phyloP scores from a whole-genome alignment of 2,113 vertebrate species.

The Pholis gunnellus region DNA sequence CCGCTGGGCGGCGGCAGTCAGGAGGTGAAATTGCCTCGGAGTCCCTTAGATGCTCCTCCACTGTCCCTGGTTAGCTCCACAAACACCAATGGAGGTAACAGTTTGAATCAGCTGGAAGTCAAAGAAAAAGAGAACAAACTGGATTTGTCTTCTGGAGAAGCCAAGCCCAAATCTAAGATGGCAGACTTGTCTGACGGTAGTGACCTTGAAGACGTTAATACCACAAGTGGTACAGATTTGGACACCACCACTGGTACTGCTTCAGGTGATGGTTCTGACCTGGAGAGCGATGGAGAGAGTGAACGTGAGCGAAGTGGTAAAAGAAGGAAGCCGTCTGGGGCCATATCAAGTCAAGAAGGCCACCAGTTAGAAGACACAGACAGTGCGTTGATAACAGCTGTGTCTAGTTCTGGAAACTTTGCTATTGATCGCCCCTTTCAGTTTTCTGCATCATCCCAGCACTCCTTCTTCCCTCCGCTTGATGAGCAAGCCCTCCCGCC shows the following conservation, averaged over 20 bases:
- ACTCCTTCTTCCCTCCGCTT: conserved; percentile 95
- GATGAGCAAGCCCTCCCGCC: conserved; percentile 94
- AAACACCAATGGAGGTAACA: conserved; percentile 80
- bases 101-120: conserved; percentile 81
- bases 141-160: conserved; percentile 86
- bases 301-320: conserved; percentile 85
- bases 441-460: conserved; percentile 86
- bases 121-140: conserved; percentile 86
- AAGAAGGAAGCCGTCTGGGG: conserved; percentile 78
- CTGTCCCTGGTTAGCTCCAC: conserved; percentile 89
- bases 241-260: conserved; percentile 96
- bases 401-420: conserved; percentile 83
- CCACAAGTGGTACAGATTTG: conserved; percentile 96
- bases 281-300: conserved; percentile 93
- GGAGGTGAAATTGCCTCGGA: conserved; percentile 91
- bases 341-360: conserved; percentile 74
- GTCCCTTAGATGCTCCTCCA: conserved; percentile 88
- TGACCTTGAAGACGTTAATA: conserved; percentile 98
- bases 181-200: conserved; percentile 95
- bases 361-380: conserved; percentile 85
- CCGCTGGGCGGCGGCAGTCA: conserved; percentile 87
- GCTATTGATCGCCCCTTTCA: conserved; percentile 86
- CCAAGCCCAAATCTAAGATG: conserved; percentile 90
- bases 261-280: conserved; percentile 91
- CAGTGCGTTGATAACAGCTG: conserved; percentile 78